These are phyloP conservation scores for Fundulus diaphanus DNA, from an alignment of 2,797 vertebrate species.

Conservation along the genomic window DNA sequence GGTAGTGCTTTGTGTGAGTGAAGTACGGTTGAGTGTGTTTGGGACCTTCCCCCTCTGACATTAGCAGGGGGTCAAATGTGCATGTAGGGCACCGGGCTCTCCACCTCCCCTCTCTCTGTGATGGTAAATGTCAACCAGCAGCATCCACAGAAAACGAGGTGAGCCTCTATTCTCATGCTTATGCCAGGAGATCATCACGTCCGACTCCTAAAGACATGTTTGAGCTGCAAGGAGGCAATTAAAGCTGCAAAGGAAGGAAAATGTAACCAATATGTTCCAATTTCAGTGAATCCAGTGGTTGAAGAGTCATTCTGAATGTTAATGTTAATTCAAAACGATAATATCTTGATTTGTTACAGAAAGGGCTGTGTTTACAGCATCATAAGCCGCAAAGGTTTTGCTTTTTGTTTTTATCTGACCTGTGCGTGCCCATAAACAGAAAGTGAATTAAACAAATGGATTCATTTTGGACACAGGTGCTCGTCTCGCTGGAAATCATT, in stretches of 20 bases:
- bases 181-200: slow-evolving; percentile 58
- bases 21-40: slow-evolving; percentile 56
- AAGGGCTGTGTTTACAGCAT: slow-evolving; percentile 12
- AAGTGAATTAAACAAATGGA: slow-evolving; percentile 20
- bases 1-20: slow-evolving; percentile 60
- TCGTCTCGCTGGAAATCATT: slow-evolving; percentile 40
- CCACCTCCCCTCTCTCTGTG: slow-evolving; percentile 82
- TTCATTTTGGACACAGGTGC: slow-evolving; percentile 42
- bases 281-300: slow-evolving; percentile 51
- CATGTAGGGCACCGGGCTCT: slow-evolving; percentile 83
- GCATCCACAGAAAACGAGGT: slow-evolving; percentile 68
- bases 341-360: slow-evolving; percentile 44
- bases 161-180: slow-evolving; percentile 74
- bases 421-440: slow-evolving; percentile 24
- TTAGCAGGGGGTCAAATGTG: slow-evolving; percentile 82
- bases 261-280: slow-evolving; percentile 63
- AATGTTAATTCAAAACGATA: slow-evolving; percentile 17
- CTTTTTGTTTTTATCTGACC: slow-evolving; percentile 4
- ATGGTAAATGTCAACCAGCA: slow-evolving; percentile 84
- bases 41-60: slow-evolving; percentile 77
- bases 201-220: slow-evolving; percentile 64
- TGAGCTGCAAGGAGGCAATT: slow-evolving; percentile 66
- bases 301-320: slow-evolving; percentile 10
- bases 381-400: slow-evolving; percentile 9
- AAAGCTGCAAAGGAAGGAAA: slow-evolving; percentile 60